A percentile compares a stretch with the other conserved stretches of the same genome.
Conservation (phyloP, 1,140 invertebrate species). For the Cherax quadricarinatus region DNA sequence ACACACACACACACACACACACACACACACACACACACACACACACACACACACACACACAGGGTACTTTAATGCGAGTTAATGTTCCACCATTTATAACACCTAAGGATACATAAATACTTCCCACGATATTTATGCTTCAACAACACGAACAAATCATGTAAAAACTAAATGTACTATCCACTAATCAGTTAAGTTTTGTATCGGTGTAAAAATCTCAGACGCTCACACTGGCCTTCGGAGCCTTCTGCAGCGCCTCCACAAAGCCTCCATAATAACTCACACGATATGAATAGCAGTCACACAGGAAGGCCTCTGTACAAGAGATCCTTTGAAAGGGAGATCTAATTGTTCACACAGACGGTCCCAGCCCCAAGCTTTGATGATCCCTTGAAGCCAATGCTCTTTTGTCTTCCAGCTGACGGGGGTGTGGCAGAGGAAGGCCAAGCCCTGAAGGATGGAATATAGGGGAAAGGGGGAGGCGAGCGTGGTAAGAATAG, state of each 20-base stretch:
- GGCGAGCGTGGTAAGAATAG: not conserved
- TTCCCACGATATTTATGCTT: no score
- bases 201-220: not conserved
- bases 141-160: no score
- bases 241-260: not conserved
- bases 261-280: not conserved
- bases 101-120: no score
- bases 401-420: conserved; percentile 2
- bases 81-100: no score
- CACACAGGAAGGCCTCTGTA: not conserved
- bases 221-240: not conserved
- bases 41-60: no score
- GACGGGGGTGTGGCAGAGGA: not conserved
- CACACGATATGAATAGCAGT: conserved; percentile 8
- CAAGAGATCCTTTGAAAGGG: not conserved
- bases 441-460: not conserved
- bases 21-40: no score
- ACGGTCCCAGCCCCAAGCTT: not conserved
- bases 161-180: no score
- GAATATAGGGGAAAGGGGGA: not conserved
- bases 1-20: no score
- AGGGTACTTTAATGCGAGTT: no score
- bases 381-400: not conserved
- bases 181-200: no score
- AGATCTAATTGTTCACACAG: conserved; percentile 16